Evolutionary conservation across 2,888 invertebrate genomes (phyloP).

Genomic region (Drosophila neonasuta): DNA sequence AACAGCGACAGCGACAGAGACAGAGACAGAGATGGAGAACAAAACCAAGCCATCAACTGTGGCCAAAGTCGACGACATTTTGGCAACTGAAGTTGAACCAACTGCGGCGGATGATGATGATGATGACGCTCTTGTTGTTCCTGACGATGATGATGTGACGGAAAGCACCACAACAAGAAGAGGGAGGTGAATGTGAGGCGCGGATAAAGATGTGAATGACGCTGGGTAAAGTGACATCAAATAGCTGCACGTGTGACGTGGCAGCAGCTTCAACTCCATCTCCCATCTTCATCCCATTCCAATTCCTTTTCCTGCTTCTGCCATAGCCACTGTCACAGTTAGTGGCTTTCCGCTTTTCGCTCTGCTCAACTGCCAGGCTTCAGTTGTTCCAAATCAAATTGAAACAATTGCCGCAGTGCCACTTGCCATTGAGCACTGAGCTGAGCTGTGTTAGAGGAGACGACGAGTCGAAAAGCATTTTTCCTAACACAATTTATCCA

Average conservation of each 20-base stretch:
- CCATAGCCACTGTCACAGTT: conserved; percentile 13
- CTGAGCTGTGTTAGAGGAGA: conserved; percentile 51
- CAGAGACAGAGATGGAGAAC: conserved; percentile 26
- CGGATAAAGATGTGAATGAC: conserved; percentile 3
- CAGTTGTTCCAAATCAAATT: conserved; percentile 59
- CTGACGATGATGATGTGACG: conserved; percentile 28
- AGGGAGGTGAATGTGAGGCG: conserved; percentile 34
- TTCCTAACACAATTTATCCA: conserved; percentile 46
- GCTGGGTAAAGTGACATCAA: conserved; percentile 52
- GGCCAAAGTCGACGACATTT: conserved; percentile 60
- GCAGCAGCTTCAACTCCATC: conserved; percentile 1
- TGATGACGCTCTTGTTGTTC: background rate
- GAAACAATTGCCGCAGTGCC: conserved; percentile 59
- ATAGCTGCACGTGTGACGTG: conserved; percentile 50
- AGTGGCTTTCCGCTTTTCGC: conserved; percentile 24
- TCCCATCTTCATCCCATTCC: no score
- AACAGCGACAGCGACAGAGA: background rate
- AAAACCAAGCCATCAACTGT: conserved; percentile 57
- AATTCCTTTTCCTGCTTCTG: background rate
- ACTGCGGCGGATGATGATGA: conserved; percentile 20
- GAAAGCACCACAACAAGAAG: conserved; percentile 30
- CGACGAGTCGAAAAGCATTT: conserved; percentile 47
- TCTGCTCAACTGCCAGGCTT: conserved; percentile 45
- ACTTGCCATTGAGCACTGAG: conserved; percentile 40
- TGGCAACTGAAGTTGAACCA: conserved; percentile 53